Percentiles rank a stretch among this genome's conserved stretches.
Conservation (phyloP, 1,140 invertebrate species). For the Melanaphis sacchari region DNA sequence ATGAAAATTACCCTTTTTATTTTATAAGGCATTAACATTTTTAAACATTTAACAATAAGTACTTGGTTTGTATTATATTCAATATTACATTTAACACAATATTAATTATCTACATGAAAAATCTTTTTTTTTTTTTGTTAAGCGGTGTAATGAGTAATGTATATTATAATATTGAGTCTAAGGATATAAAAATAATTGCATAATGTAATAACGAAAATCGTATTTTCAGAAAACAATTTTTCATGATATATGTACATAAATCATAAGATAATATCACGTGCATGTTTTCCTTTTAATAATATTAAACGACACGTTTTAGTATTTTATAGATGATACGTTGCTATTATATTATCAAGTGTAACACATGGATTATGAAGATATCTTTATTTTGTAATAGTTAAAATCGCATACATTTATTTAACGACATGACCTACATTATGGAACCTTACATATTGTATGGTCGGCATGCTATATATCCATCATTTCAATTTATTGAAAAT, state of each 20-base stretch:
- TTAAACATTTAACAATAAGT: not conserved
- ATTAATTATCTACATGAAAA: not conserved
- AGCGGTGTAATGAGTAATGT: not conserved
- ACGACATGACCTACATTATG: slow-evolving; percentile 52
- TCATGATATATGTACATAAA: not conserved
- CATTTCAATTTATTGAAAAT: slow-evolving; percentile 51
- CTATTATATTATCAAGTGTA: not conserved
- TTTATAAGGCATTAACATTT: not conserved
- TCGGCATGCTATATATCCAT: not conserved
- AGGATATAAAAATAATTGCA: not conserved
- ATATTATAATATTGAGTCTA: not conserved
- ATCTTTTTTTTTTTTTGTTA: not conserved
- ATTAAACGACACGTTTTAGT: not conserved
- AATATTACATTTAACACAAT: not conserved
- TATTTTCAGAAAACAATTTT: not conserved
- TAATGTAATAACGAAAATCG: not conserved
- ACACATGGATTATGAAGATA: slow-evolving; percentile 19
- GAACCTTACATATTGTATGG: not conserved
- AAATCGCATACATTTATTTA: not conserved
- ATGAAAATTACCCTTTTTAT: not conserved
- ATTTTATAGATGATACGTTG: not conserved
- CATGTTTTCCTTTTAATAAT: slow-evolving; percentile 17
- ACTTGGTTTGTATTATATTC: not conserved
- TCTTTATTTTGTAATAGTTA: slow-evolving; percentile 5
- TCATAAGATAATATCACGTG: not conserved